A percentile compares a stretch with the other conserved stretches of the same genome.
Evolutionary conservation across 2,113 vertebrate species (phyloP).

Genomic region (Aix galericulata): DNA sequence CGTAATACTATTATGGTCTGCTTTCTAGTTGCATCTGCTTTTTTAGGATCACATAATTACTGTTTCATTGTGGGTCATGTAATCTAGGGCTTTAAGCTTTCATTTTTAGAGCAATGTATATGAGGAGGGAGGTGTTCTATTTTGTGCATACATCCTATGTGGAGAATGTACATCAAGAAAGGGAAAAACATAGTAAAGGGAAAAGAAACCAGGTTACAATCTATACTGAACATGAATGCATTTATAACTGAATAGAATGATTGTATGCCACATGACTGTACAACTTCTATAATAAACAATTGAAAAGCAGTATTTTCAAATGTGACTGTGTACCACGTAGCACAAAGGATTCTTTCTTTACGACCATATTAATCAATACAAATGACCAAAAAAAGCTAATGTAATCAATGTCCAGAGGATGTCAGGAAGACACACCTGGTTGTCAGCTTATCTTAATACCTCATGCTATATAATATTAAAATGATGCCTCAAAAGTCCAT

Average conservation of each 20-base stretch:
- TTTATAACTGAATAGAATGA: background rate
- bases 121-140: background rate
- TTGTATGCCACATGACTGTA: background rate
- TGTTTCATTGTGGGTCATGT: background rate
- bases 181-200: background rate
- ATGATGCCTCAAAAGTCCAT: background rate
- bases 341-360: background rate
- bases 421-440: background rate
- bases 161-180: background rate
- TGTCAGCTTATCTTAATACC: background rate
- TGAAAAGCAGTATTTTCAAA: background rate
- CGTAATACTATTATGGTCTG: background rate
- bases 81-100: background rate
- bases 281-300: background rate
- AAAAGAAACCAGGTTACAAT: background rate
- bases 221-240: background rate
- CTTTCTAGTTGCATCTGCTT: background rate
- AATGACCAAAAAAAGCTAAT: background rate
- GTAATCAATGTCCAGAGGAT: background rate
- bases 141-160: background rate
- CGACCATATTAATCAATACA: background rate
- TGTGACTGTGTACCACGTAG: rapidly evolving
- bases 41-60: background rate
- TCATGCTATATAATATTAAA: background rate
- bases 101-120: background rate